These are phyloP conservation scores for Dromaius novaehollandiae DNA, from an alignment of 2,113 vertebrate genomes.

Conservation along the genomic window DNA sequence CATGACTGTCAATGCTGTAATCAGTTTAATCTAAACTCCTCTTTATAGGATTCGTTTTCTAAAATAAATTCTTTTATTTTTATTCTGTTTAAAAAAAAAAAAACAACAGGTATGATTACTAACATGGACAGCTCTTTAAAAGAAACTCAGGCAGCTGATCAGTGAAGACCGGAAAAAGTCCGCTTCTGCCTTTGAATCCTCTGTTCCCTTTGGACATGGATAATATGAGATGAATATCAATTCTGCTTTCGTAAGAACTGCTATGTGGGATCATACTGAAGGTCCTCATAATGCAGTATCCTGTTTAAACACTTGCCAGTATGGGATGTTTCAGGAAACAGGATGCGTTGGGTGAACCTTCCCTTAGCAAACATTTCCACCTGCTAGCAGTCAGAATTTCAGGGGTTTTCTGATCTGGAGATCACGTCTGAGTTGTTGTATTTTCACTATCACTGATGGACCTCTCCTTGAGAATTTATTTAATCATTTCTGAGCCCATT, in stretches of 20 bases:
- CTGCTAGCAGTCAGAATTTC: not conserved
- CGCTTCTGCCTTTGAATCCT: not conserved
- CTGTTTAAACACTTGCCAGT: not conserved
- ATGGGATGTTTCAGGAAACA: not conserved
- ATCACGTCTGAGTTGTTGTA: not conserved
- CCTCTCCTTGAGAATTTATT: not conserved
- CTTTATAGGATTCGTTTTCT: not conserved
- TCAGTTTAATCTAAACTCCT: not conserved
- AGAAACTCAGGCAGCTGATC: not conserved
- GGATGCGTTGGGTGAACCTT: not conserved
- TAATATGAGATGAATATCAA: not conserved
- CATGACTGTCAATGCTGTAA: not conserved
- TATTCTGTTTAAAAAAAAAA: not conserved
- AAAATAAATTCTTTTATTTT: not conserved
- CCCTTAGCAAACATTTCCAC: not conserved
- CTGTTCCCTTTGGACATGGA: not conserved
- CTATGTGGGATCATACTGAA: not conserved
- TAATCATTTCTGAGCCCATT: not conserved
- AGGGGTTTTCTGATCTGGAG: not conserved
- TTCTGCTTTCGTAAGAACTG: not conserved
- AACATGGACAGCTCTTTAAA: not conserved
- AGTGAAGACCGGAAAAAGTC: not conserved
- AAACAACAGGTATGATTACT: not conserved
- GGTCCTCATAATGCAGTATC: accelerated
- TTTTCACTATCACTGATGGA: accelerated